Conservation (phyloP, 2,888 invertebrate genomes). For the Amblyjoppa proteus region DNA sequence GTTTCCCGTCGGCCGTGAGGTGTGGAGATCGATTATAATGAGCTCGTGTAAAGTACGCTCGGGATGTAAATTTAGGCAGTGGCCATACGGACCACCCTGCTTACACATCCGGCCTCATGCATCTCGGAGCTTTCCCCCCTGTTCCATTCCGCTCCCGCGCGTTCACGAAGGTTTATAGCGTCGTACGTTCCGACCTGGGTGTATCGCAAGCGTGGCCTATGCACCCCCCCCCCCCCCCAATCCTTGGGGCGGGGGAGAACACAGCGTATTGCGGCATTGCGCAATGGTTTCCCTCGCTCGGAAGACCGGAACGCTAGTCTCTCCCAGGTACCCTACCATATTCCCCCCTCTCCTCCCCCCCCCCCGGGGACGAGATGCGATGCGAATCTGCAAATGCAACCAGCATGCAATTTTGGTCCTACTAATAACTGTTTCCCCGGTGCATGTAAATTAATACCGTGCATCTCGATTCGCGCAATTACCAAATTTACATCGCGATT, state of each 20-base stretch:
- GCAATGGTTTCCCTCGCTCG: conserved; percentile 9
- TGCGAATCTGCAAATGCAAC: conserved; percentile 10
- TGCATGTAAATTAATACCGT: neutral
- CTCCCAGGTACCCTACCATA: neutral
- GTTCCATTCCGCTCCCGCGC: conserved; percentile 17
- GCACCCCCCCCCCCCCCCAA: neutral
- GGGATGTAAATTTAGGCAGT: conserved; percentile 23
- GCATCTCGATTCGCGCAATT: conserved; percentile 7
- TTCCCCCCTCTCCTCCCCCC: neutral
- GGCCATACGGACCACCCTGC: neutral
- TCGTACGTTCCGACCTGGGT: conserved; percentile 23
- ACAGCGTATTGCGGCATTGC: neutral
- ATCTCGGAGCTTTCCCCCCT: conserved; percentile 1
- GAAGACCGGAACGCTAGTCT: neutral
- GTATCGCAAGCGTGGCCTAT: neutral
- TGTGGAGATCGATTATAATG: neutral
- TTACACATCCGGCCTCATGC: neutral
- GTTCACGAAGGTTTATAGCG: conserved; percentile 20
- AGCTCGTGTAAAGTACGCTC: conserved; percentile 10
- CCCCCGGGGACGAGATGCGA: neutral
- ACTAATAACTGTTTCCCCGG: neutral
- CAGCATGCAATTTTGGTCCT: neutral
- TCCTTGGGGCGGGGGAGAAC: neutral
- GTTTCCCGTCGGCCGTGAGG: neutral
- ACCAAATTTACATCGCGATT: neutral